Evolutionary conservation across 1,140 invertebrate species (phyloP).

Genomic region (Zaprionus capensis): DNA sequence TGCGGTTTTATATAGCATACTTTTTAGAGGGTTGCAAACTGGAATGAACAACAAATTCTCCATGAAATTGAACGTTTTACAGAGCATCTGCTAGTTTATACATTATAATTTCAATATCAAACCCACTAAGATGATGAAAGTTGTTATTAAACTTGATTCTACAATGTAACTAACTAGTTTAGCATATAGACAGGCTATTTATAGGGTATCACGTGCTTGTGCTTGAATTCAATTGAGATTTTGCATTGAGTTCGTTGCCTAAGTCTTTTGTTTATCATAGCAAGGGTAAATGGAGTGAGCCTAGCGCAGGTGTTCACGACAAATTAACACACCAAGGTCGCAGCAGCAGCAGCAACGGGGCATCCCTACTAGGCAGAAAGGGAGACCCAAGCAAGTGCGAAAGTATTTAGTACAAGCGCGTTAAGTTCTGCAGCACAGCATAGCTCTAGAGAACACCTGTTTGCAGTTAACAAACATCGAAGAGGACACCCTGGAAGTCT

Average conservation of each 20-base stretch:
- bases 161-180: too few relatives aligned
- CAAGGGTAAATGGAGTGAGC: constrained; percentile 17
- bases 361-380: constrained; percentile 20
- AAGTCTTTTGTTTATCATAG: constrained; percentile 57
- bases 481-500: background rate
- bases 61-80: background rate
- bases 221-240: background rate
- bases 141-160: too few relatives aligned
- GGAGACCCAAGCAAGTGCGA: constrained; percentile 55
- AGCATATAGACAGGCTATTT: background rate
- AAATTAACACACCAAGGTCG: constrained; percentile 83
- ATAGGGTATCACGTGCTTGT: constrained; percentile 17
- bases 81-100: background rate
- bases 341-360: constrained; percentile 16
- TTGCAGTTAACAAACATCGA: constrained; percentile 35
- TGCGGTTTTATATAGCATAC: constrained; percentile 22
- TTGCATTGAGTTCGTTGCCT: constrained; percentile 53
- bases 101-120: constrained; percentile 16
- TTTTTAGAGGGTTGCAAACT: constrained; percentile 19
- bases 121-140: too few relatives aligned
- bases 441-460: constrained; percentile 40
- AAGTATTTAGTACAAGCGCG: constrained; percentile 73
- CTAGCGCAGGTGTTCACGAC: constrained; percentile 49
- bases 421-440: constrained; percentile 42
- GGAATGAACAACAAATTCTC: background rate